These are phyloP conservation scores for Fabriciana adippe DNA, from an alignment of 2,888 invertebrate genomes.

Conservation along the genomic window DNA sequence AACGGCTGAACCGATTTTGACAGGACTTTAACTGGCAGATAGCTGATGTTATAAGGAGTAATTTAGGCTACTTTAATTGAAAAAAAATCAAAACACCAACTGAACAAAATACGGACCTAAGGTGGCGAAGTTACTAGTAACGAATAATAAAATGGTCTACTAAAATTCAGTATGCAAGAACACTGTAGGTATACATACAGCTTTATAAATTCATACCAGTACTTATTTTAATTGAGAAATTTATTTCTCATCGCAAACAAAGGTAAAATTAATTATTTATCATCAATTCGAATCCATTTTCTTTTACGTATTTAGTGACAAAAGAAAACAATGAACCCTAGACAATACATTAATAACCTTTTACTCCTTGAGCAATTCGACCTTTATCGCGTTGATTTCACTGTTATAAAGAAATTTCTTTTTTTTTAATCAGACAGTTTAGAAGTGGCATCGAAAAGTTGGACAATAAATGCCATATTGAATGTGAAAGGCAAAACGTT, in stretches of 20 bases:
- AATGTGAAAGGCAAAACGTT: too few relatives aligned
- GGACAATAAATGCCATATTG: too few relatives aligned
- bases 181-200: not conserved
- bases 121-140: too few relatives aligned
- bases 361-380: not conserved
- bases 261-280: constrained; percentile 19
- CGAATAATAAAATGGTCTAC: too few relatives aligned
- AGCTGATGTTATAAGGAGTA: too few relatives aligned
- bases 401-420: not conserved
- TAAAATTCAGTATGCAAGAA: too few relatives aligned
- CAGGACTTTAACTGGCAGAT: too few relatives aligned
- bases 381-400: constrained; percentile 10
- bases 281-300: constrained; percentile 9
- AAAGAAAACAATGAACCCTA: constrained; percentile 17
- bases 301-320: constrained; percentile 17
- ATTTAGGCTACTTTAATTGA: too few relatives aligned
- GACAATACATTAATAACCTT: constrained; percentile 26
- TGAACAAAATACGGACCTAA: too few relatives aligned
- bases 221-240: not conserved
- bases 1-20: too few relatives aligned
- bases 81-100: too few relatives aligned
- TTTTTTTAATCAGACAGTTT: not conserved
- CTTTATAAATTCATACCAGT: not conserved
- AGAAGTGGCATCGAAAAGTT: not conserved
- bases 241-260: not conserved